Evolutionary conservation across 2,888 invertebrate species (phyloP).

Genomic region (Oscheius sp.): DNA sequence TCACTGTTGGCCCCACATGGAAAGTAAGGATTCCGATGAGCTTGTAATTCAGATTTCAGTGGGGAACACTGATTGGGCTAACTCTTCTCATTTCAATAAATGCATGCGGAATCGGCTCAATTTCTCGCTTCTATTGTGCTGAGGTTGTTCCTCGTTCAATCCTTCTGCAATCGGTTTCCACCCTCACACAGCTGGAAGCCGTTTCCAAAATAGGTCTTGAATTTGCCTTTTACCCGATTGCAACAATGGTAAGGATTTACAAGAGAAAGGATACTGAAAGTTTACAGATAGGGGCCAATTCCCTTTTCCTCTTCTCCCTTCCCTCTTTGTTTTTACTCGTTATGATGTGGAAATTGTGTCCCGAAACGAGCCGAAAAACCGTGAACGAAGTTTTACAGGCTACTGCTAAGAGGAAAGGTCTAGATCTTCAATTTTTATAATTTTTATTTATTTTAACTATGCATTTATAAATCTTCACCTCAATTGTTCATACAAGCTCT

Average conservation of each 20-base stretch:
- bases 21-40: constrained; percentile 25
- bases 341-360: constrained; percentile 34
- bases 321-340: constrained; percentile 33
- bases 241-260: constrained; percentile 29
- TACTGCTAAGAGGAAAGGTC: constrained; percentile 16
- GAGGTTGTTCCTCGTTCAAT: constrained; percentile 38
- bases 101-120: constrained; percentile 42
- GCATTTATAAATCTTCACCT: too few relatives aligned
- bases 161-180: constrained; percentile 39
- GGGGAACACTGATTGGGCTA: constrained; percentile 34
- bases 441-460: background rate
- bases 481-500: too few relatives aligned
- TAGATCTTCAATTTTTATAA: constrained; percentile 16
- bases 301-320: constrained; percentile 37
- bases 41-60: constrained; percentile 22
- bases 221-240: constrained; percentile 41
- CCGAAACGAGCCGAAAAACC: constrained; percentile 32
- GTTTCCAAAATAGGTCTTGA: constrained; percentile 37
- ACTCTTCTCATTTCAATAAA: constrained; percentile 38
- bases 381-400: constrained; percentile 32
- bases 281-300: constrained; percentile 34
- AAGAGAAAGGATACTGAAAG: background rate
- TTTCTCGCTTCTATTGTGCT: constrained; percentile 46
- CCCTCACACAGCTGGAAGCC: constrained; percentile 35
- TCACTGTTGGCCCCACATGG: constrained; percentile 33